Evolutionary conservation across 2,888 invertebrate genomes (phyloP).

Genomic region (Xestia c-nigrum): DNA sequence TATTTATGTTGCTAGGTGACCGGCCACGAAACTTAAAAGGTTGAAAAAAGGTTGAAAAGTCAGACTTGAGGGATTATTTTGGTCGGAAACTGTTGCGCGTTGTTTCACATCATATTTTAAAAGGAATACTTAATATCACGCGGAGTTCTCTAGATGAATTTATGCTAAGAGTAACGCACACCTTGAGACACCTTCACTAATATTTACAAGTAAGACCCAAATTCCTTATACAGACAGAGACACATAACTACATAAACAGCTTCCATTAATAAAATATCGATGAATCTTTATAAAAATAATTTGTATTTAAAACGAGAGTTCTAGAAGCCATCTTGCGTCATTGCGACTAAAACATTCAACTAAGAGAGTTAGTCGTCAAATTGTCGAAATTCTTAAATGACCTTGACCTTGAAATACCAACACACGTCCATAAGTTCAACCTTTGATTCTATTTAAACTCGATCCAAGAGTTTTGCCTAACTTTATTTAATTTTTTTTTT

Average conservation of each 20-base stretch:
- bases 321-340: background rate
- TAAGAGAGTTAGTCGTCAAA: background rate
- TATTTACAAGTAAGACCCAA: background rate
- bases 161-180: background rate
- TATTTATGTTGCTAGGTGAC: conserved; percentile 52
- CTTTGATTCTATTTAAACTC: background rate
- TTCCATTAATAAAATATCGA: background rate
- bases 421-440: background rate
- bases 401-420: background rate
- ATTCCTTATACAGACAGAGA: background rate
- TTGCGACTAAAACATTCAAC: background rate
- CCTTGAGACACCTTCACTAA: background rate
- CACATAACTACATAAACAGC: background rate
- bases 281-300: background rate
- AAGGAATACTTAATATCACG: background rate
- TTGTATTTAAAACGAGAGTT: background rate
- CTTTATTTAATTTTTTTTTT: no score
- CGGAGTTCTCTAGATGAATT: background rate
- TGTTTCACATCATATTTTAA: background rate
- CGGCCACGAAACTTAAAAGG: conserved; percentile 4
- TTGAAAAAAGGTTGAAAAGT: background rate
- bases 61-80: background rate
- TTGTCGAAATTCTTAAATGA: conserved; percentile 5
- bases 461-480: background rate
- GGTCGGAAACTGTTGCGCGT: background rate